Conservation (phyloP, 2,113 vertebrate species). For the Egretta garzetta region DNA sequence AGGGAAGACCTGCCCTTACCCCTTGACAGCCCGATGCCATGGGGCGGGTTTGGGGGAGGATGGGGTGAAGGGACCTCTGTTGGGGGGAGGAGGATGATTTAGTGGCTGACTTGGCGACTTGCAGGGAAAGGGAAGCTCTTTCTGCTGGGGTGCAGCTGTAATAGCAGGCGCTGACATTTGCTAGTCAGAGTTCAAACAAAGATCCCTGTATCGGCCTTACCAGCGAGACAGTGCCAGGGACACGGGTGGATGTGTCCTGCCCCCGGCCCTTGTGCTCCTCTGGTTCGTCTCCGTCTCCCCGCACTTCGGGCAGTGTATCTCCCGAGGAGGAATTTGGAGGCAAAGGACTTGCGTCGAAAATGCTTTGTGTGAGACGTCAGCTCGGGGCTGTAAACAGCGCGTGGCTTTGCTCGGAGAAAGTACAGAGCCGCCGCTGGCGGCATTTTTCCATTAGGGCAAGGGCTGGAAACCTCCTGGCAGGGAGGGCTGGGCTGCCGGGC, state of each 20-base stretch:
- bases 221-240: background rate
- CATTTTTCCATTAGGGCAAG: background rate
- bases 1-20: background rate
- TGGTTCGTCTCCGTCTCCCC: background rate
- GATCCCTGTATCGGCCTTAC: background rate
- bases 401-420: conserved; percentile 33
- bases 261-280: background rate
- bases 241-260: conserved; percentile 2
- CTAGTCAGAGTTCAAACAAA: conserved; percentile 6
- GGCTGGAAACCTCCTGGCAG: conserved; percentile 24
- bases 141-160: background rate
- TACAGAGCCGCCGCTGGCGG: background rate
- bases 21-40: rapidly evolving
- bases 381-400: background rate
- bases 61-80: rapidly evolving
- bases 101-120: background rate
- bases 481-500: background rate
- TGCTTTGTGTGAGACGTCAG: background rate
- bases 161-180: background rate
- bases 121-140: background rate
- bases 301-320: background rate
- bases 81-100: background rate
- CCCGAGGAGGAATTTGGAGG: background rate
- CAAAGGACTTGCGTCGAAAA: background rate
- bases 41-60: background rate